Evolutionary conservation across 2,888 invertebrate genomes (phyloP), one percentile per base, ranked within the genome.

Genomic region (Isoperla grammatica): DNA sequence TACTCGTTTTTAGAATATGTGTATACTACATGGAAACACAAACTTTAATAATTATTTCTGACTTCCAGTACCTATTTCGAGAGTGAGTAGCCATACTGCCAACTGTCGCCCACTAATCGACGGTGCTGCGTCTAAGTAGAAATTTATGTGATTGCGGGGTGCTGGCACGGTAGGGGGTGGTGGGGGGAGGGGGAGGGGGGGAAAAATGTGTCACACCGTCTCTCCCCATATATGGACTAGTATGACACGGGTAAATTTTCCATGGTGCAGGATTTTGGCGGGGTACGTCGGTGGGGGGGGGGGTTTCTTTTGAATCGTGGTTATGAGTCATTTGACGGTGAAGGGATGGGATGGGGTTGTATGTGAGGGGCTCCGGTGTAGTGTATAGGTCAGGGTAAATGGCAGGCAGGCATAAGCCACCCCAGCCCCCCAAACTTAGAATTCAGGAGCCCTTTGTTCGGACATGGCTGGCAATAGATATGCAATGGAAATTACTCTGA

Each of bases 241-340:
- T 15, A 53, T 19, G 53, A 53, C 53, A 53, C 39, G 39, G 53
- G 19, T 39, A 37, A 53, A 37, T 53, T 37, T 53, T 19, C 17
- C 15, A 22, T 53, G n/a, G 35, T 17, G 19, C 19, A 39, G 37
- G 17, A 20, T 45, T 17, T 19, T 45, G 19, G 12, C 29, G 29
- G 49, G 9, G 49, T 11, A 23, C 22, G 19, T 42, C 19, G 12
- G 45, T 45, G 45, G 6, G 15, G 6, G 2, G 19, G 49, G 49
- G 15, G n/a, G 29, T 53, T 53, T 53, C 53, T 53, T 53, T 53
- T 53, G 37, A 53, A 37, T 39, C 53, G 53, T 50, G 22, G 29
- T 49, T 49, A 23, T 49, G 53, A 53, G 53, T 53, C 53, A 53
- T 29, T 49, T n/a, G 35, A 15, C 39, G 37, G 53, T 46, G 46